phyloP scores from a whole-genome alignment of 64 coral and sea anemone genomes.

The Stichodactyla mertensii region DNA sequence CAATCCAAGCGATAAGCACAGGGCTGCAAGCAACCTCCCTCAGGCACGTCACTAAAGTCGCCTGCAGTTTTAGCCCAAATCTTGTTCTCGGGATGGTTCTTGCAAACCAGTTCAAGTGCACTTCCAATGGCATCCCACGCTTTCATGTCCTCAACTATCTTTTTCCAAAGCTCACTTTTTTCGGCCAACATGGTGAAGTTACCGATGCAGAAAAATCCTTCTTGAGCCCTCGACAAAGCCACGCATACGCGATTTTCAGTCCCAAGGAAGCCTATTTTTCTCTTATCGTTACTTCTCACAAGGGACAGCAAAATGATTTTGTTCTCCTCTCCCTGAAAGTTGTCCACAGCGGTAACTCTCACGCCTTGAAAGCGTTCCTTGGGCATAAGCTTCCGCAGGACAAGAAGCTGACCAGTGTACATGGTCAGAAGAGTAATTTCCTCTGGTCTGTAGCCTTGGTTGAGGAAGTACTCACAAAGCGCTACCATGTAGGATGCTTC shows the following conservation, averaged over 20 bases:
- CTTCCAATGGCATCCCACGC: not conserved
- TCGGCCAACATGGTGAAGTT: slow-evolving; percentile 43
- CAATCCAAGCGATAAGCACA: slow-evolving; percentile 35
- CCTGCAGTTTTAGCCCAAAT: slow-evolving; percentile 12
- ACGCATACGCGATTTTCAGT: slow-evolving; percentile 77
- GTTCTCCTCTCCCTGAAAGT: slow-evolving; percentile 97
- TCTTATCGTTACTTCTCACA: slow-evolving; percentile 64
- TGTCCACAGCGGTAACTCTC: slow-evolving; percentile 79
- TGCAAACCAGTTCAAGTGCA: slow-evolving; percentile 18
- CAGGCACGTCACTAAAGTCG: slow-evolving; percentile 34
- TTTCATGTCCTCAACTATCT: slow-evolving; percentile 50
- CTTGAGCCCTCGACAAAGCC: slow-evolving; percentile 73
- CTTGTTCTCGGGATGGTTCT: slow-evolving; percentile 36
- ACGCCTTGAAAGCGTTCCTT: slow-evolving; percentile 60
- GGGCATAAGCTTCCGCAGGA: slow-evolving; percentile 56
- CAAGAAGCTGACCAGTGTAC: slow-evolving; percentile 72
- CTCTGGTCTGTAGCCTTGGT: slow-evolving; percentile 61
- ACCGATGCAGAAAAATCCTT: slow-evolving; percentile 60
- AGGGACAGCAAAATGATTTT: slow-evolving; percentile 82
- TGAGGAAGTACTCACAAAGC: slow-evolving; percentile 67
- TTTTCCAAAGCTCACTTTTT: slow-evolving; percentile 39
- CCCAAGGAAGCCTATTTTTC: slow-evolving; percentile 80
- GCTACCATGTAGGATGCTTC: slow-evolving; percentile 74
- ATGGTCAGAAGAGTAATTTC: slow-evolving; percentile 74
- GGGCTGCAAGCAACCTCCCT: slow-evolving; percentile 37